Base-by-base conservation (phyloP, 2,113 vertebrate genomes). In the Phylloscopus trochiloides region DNA sequence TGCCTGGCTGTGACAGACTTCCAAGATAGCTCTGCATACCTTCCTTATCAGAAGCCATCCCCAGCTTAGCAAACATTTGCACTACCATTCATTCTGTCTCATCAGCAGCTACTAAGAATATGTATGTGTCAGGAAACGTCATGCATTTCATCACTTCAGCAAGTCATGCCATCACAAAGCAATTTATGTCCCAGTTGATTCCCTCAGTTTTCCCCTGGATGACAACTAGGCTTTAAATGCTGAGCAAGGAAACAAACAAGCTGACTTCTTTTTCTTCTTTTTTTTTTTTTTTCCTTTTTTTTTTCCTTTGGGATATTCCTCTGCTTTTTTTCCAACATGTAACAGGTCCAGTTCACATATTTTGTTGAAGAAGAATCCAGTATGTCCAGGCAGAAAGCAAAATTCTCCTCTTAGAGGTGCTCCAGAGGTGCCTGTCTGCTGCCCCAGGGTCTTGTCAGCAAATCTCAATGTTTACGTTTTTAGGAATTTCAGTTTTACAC, bases 61-160 rank as follows among this genome's bases (percentile, higher is more conserved):
- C 61, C 40, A 74, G 75, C 61, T 84, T 68, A 93, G 88, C 88
- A 96, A 96, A 95, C 63, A 71, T 92, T 91, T 93, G 86, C 79
- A 74, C 92, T 84, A 81, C 57, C 88, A 52, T 88, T 96, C 88
- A 67, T 78, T 59, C 72, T 67, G 71, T 87, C 93, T 94, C 93
- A 81, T 67, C 90, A 95, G 52, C 92, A 96, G 92, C 79, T 93
- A 70, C 96, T 93, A 96, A 96, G 92, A 88, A 95, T 96, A 95
- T 67, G 61, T 31, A 59, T 50, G 90, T 96, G 86, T 83, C 72
- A 72, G 82, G 72, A 88, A 90, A 74, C n/a, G 0, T 90, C 76
- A 61, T 2, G 24, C 48, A 78, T 88, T 93, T 94, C 79, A 78
- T 93, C 79, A 0, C 59, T 90, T 96, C 90, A 92, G 72, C 75